Evolutionary conservation across 2,888 invertebrate genomes (phyloP).

Genomic region (Xestia xanthographa): DNA sequence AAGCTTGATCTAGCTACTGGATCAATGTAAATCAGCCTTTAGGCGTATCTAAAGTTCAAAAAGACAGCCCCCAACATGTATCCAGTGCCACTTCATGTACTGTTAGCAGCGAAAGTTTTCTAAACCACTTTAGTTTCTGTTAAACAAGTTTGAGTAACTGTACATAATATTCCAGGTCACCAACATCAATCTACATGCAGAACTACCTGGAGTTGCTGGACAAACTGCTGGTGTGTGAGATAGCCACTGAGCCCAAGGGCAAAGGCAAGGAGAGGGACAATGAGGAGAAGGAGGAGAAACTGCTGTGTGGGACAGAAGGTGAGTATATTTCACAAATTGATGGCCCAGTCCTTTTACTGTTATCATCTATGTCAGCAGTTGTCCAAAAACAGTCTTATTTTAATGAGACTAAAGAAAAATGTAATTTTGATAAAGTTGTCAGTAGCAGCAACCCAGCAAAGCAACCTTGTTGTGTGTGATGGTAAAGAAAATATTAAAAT

Average conservation of each 20-base stretch:
- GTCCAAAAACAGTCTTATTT: not conserved
- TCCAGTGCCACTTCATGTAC: no score
- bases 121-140: no score
- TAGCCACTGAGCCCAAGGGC: conserved; percentile 85
- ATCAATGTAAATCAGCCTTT: no score
- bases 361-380: no score
- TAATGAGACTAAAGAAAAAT: not conserved
- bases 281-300: conserved; percentile 81
- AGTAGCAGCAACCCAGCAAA: not conserved
- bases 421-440: not conserved
- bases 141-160: no score
- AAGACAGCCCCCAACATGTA: no score
- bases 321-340: not conserved
- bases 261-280: conserved; percentile 76
- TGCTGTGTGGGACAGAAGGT: conserved; percentile 86
- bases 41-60: no score
- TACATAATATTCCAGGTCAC: conserved; percentile 75
- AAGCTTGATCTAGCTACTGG: no score
- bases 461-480: not conserved
- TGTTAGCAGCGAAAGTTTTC: no score
- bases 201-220: conserved; percentile 92
- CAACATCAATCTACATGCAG: conserved; percentile 91
- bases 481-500: not conserved
- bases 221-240: conserved; percentile 88
- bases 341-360: no score